Conservation (phyloP, 1,140 invertebrate species). For the Gonatopus flavifemur region DNA sequence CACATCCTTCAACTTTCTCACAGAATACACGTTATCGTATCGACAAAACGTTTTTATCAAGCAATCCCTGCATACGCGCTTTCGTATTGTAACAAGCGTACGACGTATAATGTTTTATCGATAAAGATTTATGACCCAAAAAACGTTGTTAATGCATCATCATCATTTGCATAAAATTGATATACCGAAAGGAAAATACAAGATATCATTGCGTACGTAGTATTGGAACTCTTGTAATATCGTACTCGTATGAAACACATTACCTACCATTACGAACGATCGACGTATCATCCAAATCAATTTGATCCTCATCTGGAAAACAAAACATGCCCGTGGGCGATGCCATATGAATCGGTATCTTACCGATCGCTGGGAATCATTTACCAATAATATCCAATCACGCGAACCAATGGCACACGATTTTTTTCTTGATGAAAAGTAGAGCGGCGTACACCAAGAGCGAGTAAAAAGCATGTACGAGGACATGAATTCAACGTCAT, state of each 20-base stretch:
- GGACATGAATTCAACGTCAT: too few relatives aligned
- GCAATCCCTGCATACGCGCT: too few relatives aligned
- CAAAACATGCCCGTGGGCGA: slow-evolving; percentile 23
- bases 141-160: background rate
- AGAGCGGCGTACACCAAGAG: background rate
- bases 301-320: slow-evolving; percentile 19
- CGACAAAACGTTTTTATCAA: too few relatives aligned
- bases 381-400: background rate
- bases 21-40: too few relatives aligned
- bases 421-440: background rate
- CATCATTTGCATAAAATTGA: background rate
- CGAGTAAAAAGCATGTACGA: too few relatives aligned
- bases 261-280: slow-evolving; percentile 11
- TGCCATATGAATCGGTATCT: slow-evolving; percentile 27
- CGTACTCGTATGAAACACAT: background rate
- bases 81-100: too few relatives aligned
- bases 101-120: too few relatives aligned
- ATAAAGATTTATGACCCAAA: too few relatives aligned
- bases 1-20: too few relatives aligned
- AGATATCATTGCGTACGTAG: background rate
- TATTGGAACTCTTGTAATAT: too few relatives aligned
- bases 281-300: slow-evolving; percentile 18
- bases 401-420: background rate
- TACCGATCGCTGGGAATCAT: background rate
- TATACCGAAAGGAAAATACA: background rate